Conservation (phyloP, 1,140 invertebrate species). For the Megathymus violae region DNA sequence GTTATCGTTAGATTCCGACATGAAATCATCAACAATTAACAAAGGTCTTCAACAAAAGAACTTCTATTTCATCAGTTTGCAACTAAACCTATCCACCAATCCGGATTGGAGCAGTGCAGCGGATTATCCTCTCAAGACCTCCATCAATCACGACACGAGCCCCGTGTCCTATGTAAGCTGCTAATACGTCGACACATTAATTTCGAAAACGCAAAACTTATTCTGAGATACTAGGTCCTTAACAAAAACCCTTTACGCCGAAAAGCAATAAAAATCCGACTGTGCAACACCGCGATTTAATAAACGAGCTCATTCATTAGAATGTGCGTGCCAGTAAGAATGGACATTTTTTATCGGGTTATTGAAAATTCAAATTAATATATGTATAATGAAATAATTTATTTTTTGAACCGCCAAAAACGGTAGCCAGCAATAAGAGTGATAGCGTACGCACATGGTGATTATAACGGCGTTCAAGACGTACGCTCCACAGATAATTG, state of each 20-base stretch:
- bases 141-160: no score
- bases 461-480: conserved; percentile 17
- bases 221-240: not conserved
- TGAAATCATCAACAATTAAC: no score
- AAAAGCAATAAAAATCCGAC: conserved; percentile 9
- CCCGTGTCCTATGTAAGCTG: no score
- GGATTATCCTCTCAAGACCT: no score
- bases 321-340: conserved; percentile 27
- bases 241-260: not conserved
- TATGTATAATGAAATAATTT: conserved; percentile 24
- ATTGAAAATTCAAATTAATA: conserved; percentile 27
- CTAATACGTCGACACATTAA: no score
- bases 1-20: no score
- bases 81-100: no score
- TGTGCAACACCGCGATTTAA: conserved; percentile 15
- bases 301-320: conserved; percentile 27
- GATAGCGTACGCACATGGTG: conserved; percentile 18
- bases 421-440: conserved; percentile 30
- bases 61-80: no score
- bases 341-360: conserved; percentile 21
- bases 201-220: no score
- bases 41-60: no score
- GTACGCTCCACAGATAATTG: conserved; percentile 28
- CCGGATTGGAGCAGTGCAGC: no score
- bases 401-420: conserved; percentile 18